Evolutionary conservation across 2,888 invertebrate genomes (phyloP).

Genomic region (Tanypteryx hageni): DNA sequence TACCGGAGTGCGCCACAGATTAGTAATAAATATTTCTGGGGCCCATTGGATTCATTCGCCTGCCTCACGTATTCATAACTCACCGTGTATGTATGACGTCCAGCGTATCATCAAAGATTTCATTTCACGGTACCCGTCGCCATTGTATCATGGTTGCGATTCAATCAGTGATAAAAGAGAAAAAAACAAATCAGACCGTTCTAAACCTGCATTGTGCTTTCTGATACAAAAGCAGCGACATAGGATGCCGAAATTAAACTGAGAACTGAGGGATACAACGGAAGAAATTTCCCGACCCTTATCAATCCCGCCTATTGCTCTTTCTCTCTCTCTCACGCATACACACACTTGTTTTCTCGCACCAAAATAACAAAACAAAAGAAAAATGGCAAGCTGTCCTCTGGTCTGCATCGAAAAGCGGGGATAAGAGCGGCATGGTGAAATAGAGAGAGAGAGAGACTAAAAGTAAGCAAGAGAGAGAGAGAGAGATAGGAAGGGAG

Average conservation of each 20-base stretch:
- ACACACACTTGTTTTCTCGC: no score
- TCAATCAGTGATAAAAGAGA: slow-evolving; percentile 13
- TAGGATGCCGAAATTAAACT: background rate
- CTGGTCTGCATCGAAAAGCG: no score
- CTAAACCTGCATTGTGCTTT: background rate
- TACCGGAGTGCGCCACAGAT: no score
- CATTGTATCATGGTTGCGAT: background rate
- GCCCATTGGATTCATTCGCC: background rate
- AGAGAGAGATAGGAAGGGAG: background rate
- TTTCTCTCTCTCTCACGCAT: background rate
- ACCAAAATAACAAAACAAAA: no score
- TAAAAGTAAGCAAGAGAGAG: background rate
- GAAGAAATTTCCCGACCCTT: background rate
- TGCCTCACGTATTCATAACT: background rate
- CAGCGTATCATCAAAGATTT: slow-evolving; percentile 5
- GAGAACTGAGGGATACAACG: background rate
- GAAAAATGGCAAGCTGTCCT: background rate
- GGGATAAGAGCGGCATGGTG: background rate
- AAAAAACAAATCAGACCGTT: background rate
- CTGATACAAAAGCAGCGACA: background rate
- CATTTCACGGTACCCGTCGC: background rate
- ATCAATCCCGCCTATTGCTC: background rate
- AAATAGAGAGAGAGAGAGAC: background rate
- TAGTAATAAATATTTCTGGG: no score
- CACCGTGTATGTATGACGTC: background rate